Base-by-base conservation (phyloP, 2,797 vertebrate genomes). In the Cryptoprocta ferox region DNA sequence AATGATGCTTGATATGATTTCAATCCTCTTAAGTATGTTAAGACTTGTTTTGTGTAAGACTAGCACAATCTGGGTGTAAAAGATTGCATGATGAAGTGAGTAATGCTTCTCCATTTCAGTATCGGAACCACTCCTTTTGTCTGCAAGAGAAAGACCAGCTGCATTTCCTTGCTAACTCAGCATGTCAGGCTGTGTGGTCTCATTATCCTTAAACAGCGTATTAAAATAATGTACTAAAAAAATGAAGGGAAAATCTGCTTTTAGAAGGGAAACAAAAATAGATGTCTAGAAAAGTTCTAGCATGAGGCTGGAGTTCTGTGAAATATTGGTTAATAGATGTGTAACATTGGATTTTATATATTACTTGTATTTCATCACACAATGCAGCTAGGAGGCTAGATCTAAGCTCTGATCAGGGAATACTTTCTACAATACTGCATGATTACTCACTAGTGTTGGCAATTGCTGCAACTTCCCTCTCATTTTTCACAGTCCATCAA, bases 161-260 rank as follows among this genome's bases (percentile, higher is more conserved):
- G 70, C 4, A 45, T 94, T 82, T 94, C 73, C 68, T 32, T 82
- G 32, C 83, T 82, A 95, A 83, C 28, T 93, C 87, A 92, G 80
- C 76, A 82, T 56, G 42, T n/a, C 88, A 76, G 19, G 4, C 24
- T 73, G 7, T 37, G 7, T 75, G 65, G 26, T n/a, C 21, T 89
- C 65, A 28, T 93, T 79, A 87, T 32, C 39, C 56, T 96, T 95
- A 78, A 76, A 92, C 0, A 71, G 9, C 5, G 53, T 94, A 88
- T 94, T 94, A 82, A 91, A 96, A 71, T 10, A 80, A 8, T 86
- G 15, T 84, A 42, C 88, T 89, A 8, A 4, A 8, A 4, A 26
- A 86, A 65, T 48, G 75, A 83, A 75, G 15, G 35, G 79, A 95
- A 87, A n/a, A 63, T 75, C 79, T 95, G 35, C 32, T 96, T 30